phyloP scores from a whole-genome alignment of 2,797 vertebrate genomes.

The Cyclura pinguis region DNA sequence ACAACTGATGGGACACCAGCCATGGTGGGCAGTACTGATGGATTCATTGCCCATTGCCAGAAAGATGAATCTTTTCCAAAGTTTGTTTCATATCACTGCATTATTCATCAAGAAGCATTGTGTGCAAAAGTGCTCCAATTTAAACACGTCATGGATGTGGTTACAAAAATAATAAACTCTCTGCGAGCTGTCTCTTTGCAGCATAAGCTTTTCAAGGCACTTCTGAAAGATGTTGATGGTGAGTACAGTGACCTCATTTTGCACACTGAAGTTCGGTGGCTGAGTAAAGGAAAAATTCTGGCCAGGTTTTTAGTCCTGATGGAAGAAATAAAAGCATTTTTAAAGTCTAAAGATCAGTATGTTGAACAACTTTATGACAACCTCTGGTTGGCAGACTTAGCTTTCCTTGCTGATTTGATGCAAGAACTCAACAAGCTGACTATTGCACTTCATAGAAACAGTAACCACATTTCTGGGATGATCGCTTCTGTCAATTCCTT shows the following conservation, averaged over 20 bases:
- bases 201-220: too few relatives aligned
- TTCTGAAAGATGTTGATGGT: not conserved
- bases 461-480: not conserved
- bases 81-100: not conserved
- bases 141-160: not conserved
- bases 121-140: not conserved
- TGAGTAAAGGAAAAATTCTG: conserved; percentile 12
- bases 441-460: not conserved
- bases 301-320: conserved; percentile 29
- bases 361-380: too few relatives aligned
- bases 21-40: not conserved
- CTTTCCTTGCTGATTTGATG: too few relatives aligned
- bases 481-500: not conserved
- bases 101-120: conserved; percentile 7
- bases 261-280: conserved; percentile 5
- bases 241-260: conserved; percentile 2
- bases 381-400: conserved; percentile 14
- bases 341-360: not conserved
- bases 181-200: not conserved
- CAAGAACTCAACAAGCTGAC: not conserved
- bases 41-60: not conserved
- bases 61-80: not conserved
- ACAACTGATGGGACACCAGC: not conserved
- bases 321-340: conserved; percentile 22
- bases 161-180: not conserved